Percentiles rank a stretch among this genome's conserved stretches.
These are phyloP conservation scores for Plebejus anna DNA, from an alignment of 2,888 invertebrate species.

Conservation along the genomic window DNA sequence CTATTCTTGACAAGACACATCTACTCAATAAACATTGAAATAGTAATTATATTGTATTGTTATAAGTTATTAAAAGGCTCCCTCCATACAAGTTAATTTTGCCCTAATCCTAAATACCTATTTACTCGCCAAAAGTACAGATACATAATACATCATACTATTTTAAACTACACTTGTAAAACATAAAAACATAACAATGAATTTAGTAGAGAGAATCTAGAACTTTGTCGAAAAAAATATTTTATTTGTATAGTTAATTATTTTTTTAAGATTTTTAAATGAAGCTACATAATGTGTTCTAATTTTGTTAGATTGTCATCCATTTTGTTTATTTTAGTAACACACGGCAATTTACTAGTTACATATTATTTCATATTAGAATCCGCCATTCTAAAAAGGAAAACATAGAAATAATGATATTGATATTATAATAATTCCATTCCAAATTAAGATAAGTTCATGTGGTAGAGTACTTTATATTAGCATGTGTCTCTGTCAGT, in stretches of 20 bases:
- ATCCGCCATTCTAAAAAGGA: not conserved
- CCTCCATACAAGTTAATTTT: not conserved
- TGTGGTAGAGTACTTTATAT: not conserved
- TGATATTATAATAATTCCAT: not conserved
- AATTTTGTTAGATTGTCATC: not conserved
- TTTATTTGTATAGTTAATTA: not conserved
- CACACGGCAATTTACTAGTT: not conserved
- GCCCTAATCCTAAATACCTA: constrained; percentile 21
- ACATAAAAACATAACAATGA: constrained; percentile 78
- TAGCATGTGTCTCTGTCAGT: not conserved
- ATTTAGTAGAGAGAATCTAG: constrained; percentile 66
- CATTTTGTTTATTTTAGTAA: not conserved
- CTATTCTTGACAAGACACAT: too few species aligned
- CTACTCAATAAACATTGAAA: too few species aligned
- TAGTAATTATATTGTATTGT: too few species aligned
- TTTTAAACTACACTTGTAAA: constrained; percentile 41
- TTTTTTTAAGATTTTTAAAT: not conserved
- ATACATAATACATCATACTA: constrained; percentile 31
- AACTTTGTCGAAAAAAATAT: constrained; percentile 44
- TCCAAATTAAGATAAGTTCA: not conserved
- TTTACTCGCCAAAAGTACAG: constrained; percentile 18
- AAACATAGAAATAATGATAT: not conserved
- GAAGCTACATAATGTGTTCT: not conserved
- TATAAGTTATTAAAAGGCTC: constrained; percentile 5
- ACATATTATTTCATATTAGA: not conserved